phyloP scores from a whole-genome alignment of 2,888 invertebrate species.

The Campoplex capitator region DNA sequence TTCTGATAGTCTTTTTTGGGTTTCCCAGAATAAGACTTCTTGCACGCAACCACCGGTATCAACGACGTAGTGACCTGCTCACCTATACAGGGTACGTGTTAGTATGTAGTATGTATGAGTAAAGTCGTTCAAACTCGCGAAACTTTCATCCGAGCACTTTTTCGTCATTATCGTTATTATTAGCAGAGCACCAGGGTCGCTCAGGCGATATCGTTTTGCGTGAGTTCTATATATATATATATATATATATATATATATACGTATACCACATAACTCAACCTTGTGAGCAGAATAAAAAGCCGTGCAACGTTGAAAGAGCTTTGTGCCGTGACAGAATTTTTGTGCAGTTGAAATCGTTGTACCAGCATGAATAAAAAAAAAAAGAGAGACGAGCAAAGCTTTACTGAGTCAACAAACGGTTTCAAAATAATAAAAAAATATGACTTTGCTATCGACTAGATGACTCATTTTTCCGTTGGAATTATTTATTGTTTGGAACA shows the following conservation, averaged over 20 bases:
- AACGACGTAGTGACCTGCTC: constrained; percentile 26
- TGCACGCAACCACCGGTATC: constrained; percentile 29
- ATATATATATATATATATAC: not conserved
- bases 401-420: not conserved
- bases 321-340: constrained; percentile 26
- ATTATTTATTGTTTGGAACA: not conserved
- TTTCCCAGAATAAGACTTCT: constrained; percentile 38
- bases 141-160: constrained; percentile 56
- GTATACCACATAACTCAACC: constrained; percentile 7
- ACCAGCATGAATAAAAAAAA: not conserved
- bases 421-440: constrained; percentile 6
- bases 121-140: constrained; percentile 29
- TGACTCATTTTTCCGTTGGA: not conserved
- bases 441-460: not conserved
- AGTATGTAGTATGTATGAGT: not conserved
- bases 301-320: constrained; percentile 16
- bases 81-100: constrained; percentile 39
- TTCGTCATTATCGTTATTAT: constrained; percentile 64
- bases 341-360: constrained; percentile 12
- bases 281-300: constrained; percentile 18
- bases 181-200: constrained; percentile 40
- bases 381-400: not conserved
- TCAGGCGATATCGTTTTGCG: not conserved
- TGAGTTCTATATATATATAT: not conserved
- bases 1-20: constrained; percentile 48